Conservation (phyloP, 2,797 vertebrate genomes). For the Petrocephalus sullivani region DNA sequence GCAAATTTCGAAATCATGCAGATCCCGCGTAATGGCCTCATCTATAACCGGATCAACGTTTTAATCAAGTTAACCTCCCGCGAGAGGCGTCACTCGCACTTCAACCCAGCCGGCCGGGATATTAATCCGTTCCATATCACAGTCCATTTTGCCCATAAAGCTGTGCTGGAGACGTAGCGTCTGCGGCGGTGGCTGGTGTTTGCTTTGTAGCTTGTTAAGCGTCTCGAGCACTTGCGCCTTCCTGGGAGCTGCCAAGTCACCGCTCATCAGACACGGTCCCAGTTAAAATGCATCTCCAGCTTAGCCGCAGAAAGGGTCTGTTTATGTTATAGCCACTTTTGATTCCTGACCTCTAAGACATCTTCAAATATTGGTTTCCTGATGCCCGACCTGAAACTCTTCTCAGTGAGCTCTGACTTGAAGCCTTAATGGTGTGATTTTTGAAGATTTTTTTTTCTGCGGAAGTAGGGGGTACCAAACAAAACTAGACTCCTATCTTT, state of each 20-base stretch:
- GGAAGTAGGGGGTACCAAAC: neutral
- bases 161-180: neutral
- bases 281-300: neutral
- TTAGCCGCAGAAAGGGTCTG: neutral
- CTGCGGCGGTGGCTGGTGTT: neutral
- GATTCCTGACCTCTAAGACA: neutral
- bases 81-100: neutral
- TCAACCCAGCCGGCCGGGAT: neutral
- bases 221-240: neutral
- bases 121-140: conserved; percentile 16
- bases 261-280: neutral
- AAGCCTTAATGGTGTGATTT: neutral
- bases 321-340: neutral
- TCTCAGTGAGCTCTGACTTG: neutral
- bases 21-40: neutral
- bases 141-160: conserved; percentile 2
- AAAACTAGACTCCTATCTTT: neutral
- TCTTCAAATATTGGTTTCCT: neutral
- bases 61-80: conserved; percentile 5
- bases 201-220: neutral
- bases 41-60: conserved; percentile 1
- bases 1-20: neutral
- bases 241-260: neutral
- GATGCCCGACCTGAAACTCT: neutral
- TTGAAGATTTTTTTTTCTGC: neutral